A percentile compares a stretch with the other conserved stretches of the same genome.
Conservation (phyloP, 2,797 vertebrate species). For the Parotocinclus haroldoi region DNA sequence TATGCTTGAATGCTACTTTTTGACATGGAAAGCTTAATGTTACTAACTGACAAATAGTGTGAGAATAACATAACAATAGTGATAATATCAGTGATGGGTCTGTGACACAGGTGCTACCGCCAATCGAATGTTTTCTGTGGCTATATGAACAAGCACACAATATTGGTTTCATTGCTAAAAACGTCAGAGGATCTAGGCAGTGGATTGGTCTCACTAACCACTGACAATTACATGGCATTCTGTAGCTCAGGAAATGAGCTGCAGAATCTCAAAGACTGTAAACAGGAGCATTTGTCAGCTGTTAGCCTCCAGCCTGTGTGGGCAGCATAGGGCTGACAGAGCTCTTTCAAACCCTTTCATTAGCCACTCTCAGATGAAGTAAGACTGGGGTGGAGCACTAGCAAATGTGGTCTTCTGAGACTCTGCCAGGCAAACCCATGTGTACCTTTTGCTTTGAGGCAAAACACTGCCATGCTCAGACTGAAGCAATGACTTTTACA, state of each 20-base stretch:
- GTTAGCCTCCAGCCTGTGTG: slow-evolving; percentile 45
- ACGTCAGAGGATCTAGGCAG: slow-evolving; percentile 11
- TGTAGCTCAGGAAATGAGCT: slow-evolving; percentile 41
- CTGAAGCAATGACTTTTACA: slow-evolving; percentile 30
- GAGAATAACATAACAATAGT: no score
- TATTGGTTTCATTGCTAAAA: slow-evolving; percentile 2
- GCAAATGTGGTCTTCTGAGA: slow-evolving; percentile 26
- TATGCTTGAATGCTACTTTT: no score
- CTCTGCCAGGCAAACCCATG: slow-evolving; percentile 28
- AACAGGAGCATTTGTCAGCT: slow-evolving; percentile 45
- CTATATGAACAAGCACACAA: no score
- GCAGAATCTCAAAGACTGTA: slow-evolving; percentile 34
- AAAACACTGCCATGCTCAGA: slow-evolving; percentile 17
- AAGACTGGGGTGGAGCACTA: slow-evolving; percentile 33
- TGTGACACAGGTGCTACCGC: no score
- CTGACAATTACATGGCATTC: slow-evolving; percentile 37
- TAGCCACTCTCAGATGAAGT: slow-evolving; percentile 40
- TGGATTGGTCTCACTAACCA: slow-evolving; percentile 25
- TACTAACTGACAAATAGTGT: no score
- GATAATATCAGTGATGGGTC: no score
- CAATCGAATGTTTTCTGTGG: no score
- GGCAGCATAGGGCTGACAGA: slow-evolving; percentile 47
- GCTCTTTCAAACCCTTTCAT: slow-evolving; percentile 45
- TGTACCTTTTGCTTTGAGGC: slow-evolving; percentile 14
- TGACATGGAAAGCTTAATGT: no score